Evolutionary conservation across 2,797 vertebrate species (phyloP), one percentile per base, ranked within the genome.

Genomic region (Schizothorax lantsangensis): DNA sequence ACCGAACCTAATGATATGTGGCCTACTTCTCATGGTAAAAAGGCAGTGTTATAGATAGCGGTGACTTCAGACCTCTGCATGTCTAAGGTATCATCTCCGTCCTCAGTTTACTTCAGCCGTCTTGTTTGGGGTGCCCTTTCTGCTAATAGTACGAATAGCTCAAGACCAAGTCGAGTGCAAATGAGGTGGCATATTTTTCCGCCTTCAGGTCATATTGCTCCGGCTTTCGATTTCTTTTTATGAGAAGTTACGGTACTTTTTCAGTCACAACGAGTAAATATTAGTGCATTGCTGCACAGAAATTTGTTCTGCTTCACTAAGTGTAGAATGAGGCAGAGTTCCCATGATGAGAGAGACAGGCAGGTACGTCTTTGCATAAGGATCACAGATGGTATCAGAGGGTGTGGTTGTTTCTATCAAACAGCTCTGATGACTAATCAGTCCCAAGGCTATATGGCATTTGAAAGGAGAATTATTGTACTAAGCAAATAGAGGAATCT

Each of bases 371-470:
- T 88, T 86, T 90, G 88, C 88, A 43, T 80, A 84, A 80, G 80
- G 69, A 85, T 91, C 89, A 81, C 84, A 84, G 86, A 88, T 88
- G 86, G 87, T 90, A 91, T 91, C 88, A 72, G 73, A 66, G 88
- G 90, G 90, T 88, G 90, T 83, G 90, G 89, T 79, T 72, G 87
- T n/a, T 89, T 90, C 52, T 89, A 91, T 91, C 89, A 83, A 90
- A 90, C 87, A 88, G 87, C 86, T 88, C 85, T 79, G 87, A 89
- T 91, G 90, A 90, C 87, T 89, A 90, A 90, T 90, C 82, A 69
- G 59, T 89, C 88, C 89, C 86, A 85, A 83, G 88, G 88, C 89
- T 86, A 88, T 84, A 79, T 79, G 79, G 87, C 86, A 83, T 90
- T 84, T 86, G 86, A 90, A 88, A 87, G 81, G 81, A 81, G 66